A percentile compares a stretch with the other conserved stretches of the same genome.
Evolutionary conservation across 2,113 vertebrate genomes (phyloP).

Genomic region (Gila orcuttii): DNA sequence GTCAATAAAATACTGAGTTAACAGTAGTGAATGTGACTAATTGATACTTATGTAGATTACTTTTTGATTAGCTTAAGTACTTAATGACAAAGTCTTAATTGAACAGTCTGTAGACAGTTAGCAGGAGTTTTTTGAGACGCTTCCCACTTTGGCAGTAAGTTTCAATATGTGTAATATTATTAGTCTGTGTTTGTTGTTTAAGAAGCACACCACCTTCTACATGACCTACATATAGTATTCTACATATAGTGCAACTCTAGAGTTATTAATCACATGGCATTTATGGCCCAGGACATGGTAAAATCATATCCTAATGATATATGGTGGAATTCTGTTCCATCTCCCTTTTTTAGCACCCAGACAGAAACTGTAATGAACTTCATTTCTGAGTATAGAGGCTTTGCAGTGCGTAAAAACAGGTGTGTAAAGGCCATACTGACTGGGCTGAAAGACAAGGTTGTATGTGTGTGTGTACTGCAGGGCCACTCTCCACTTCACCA

Average conservation of each 20-base stretch:
- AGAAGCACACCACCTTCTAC: background rate
- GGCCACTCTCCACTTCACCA: constrained; percentile 52
- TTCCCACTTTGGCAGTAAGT: background rate
- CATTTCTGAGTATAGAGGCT: constrained; percentile 3
- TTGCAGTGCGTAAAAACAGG: constrained; percentile 19
- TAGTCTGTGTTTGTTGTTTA: background rate
- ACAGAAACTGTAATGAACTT: background rate
- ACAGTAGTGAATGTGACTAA: background rate
- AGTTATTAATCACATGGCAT: background rate
- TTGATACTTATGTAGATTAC: background rate
- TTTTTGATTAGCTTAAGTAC: background rate
- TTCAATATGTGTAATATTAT: background rate
- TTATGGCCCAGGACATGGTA: background rate
- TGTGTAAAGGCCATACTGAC: constrained; percentile 31
- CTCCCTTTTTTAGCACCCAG: background rate
- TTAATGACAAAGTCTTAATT: background rate
- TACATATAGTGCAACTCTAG: background rate
- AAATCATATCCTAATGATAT: background rate
- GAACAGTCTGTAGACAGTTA: background rate
- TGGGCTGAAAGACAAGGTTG: constrained; percentile 16
- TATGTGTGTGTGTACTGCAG: constrained; percentile 45
- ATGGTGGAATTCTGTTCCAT: background rate
- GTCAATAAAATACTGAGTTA: background rate
- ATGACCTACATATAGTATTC: no score
- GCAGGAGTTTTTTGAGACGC: background rate